phyloP scores from a whole-genome alignment of 2,888 invertebrate species.

The Nemotelus nigrinus region DNA sequence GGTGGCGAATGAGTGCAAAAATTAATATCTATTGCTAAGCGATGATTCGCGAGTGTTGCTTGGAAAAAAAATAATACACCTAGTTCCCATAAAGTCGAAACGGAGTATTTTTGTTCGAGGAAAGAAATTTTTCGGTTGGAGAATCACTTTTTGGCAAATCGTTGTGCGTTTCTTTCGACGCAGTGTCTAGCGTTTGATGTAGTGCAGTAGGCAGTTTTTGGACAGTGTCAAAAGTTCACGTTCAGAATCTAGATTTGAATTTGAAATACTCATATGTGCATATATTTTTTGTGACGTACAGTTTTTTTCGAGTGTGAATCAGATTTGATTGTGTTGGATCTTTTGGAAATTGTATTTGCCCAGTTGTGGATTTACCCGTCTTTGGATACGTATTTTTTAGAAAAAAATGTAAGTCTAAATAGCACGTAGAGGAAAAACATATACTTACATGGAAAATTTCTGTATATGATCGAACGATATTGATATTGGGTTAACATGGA shows the following conservation, averaged over 20 bases:
- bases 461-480: too few relatives aligned
- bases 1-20: background rate
- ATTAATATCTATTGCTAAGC: background rate
- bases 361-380: background rate
- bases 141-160: background rate
- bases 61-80: too few relatives aligned
- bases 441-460: too few relatives aligned
- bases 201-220: slow-evolving; percentile 11
- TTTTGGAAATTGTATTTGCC: background rate
- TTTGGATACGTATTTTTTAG: background rate
- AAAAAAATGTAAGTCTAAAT: too few relatives aligned
- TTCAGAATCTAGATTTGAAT: slow-evolving; percentile 8
- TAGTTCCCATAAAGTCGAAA: too few relatives aligned
- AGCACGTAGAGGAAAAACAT: too few relatives aligned
- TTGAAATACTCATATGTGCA: background rate
- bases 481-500: too few relatives aligned
- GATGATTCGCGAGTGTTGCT: too few relatives aligned
- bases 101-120: background rate
- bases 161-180: background rate
- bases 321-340: too few relatives aligned
- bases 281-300: background rate
- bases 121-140: background rate
- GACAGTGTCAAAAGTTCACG: slow-evolving; percentile 33
- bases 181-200: too few relatives aligned
- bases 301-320: background rate